phyloP scores from a whole-genome alignment of 1,140 invertebrate species.

The Bombus consobrinus region DNA sequence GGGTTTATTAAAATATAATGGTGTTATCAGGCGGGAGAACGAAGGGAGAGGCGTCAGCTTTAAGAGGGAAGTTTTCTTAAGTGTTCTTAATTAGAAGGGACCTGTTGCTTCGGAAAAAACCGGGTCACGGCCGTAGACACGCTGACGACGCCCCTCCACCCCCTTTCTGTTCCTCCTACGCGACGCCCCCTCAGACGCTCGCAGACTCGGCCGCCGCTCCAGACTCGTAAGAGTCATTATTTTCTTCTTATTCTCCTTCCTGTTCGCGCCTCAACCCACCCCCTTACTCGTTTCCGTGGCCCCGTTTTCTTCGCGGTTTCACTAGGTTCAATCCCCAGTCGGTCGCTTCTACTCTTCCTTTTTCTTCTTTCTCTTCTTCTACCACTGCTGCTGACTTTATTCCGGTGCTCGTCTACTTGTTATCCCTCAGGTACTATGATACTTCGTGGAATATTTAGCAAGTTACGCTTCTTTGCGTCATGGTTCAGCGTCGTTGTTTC shows the following conservation, averaged over 20 bases:
- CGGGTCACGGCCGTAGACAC: constrained; percentile 81
- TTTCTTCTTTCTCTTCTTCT: background rate
- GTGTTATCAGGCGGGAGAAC: constrained; percentile 73
- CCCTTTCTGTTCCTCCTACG: constrained; percentile 40
- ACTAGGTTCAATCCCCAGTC: constrained; percentile 4
- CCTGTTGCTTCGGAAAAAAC: constrained; percentile 84
- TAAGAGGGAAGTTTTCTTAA: constrained; percentile 84
- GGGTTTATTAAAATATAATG: constrained; percentile 81
- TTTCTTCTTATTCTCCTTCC: constrained; percentile 78
- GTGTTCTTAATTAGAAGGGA: constrained; percentile 84
- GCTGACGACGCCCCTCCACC: constrained; percentile 57
- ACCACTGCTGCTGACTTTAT: background rate
- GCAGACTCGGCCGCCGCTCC: constrained; percentile 65
- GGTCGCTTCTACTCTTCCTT: constrained; percentile 23
- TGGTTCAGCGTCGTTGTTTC: constrained; percentile 35
- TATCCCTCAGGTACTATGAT: constrained; percentile 34
- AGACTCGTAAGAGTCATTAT: constrained; percentile 82
- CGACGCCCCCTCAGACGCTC: constrained; percentile 53
- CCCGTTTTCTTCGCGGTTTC: constrained; percentile 36
- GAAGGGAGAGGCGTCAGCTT: constrained; percentile 79
- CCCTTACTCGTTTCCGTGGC: constrained; percentile 22
- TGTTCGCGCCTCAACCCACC: constrained; percentile 59
- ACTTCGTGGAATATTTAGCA: constrained; percentile 73
- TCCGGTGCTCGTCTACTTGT: constrained; percentile 41
- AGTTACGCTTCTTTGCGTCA: constrained; percentile 56